Base-by-base conservation (phyloP, 2,797 vertebrate species). In the Spinibarbus caldwelli region DNA sequence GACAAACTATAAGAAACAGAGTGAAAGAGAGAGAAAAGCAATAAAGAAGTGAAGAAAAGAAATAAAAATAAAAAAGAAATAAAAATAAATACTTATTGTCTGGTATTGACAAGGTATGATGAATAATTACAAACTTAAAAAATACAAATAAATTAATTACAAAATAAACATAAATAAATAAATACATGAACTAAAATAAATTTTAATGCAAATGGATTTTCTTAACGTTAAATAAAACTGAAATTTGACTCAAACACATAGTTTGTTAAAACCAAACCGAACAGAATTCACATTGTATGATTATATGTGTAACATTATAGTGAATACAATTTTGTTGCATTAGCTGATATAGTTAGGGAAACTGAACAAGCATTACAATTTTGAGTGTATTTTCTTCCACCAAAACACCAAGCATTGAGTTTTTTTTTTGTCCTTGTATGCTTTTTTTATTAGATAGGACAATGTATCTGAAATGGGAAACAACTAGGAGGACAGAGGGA, bases 1-100 rank as follows among this genome's bases (percentile, higher is more conserved):
- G 86, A 98, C 88, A 86, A 96, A 95, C 98, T 99, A 89, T 47
- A 64, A 91, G 31, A 86, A 78, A 9, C 15, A 71, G 15, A 71
- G 10, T 0, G 2, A 41, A 52, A 49, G 21, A 36, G 26, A n/a
- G n/a, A 52, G 15, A 43, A 78, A 75, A 41, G 10, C 0, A 87
- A 83, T 19, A 75, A 10, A 67, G 29, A 72, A 45, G 29, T 47
- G 34, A 75, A 45, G 2, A 38, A 80, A 26, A 12, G 0, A 14
- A 66, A n/a, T 23, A 2, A 47, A 49, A 23, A 29, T 29, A 10
- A 62, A 0, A 47, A 36, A 49, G 9, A 54, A 26, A 71, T 7
- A 34, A 34, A 21, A 47, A 52, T 10, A 11, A 21, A 31, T 31
- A 31, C 2, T 47, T 47, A 54, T 10, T 34, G 29, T 34, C 15